Evolutionary conservation across 2,888 invertebrate species (phyloP).

Genomic region (Baccha elongata): DNA sequence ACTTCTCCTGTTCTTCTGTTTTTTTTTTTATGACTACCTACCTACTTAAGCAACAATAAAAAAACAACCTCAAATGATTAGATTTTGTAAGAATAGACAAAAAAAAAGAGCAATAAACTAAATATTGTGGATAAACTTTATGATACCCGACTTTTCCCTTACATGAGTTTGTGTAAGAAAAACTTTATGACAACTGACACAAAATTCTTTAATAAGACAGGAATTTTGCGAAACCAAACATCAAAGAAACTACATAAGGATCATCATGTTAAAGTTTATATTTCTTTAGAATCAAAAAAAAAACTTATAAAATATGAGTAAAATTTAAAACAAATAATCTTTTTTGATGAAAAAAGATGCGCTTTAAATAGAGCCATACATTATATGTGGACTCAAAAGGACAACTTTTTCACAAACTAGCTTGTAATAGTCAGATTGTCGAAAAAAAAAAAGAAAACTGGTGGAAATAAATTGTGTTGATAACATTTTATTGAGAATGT

Average conservation of each 20-base stretch:
- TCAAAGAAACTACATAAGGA: slow-evolving; percentile 6
- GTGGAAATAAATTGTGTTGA: background rate
- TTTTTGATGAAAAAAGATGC: background rate
- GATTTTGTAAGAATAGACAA: background rate
- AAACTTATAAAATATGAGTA: background rate
- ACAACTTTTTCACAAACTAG: slow-evolving; percentile 5
- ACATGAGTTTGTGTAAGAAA: background rate
- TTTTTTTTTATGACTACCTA: background rate
- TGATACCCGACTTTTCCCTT: background rate
- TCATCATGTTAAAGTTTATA: slow-evolving; percentile 5
- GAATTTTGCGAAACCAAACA: slow-evolving; percentile 1
- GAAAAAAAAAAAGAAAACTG: background rate
- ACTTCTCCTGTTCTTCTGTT: background rate
- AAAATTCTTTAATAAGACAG: slow-evolving; percentile 3
- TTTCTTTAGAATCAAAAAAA: background rate
- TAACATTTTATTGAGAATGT: slow-evolving; percentile 8
- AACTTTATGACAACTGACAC: slow-evolving; percentile 5
- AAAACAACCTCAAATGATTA: slow-evolving; percentile 14
- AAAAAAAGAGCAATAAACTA: background rate
- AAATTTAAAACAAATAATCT: slow-evolving; percentile 1
- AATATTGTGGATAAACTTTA: slow-evolving; percentile 18
- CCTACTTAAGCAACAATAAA: slow-evolving; percentile 28
- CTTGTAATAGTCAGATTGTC: background rate
- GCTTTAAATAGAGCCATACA: background rate
- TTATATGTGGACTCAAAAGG: background rate